A percentile compares a stretch with the other conserved stretches of the same genome.
phyloP scores from a whole-genome alignment of 2,888 invertebrate species.

The Drosophila ezoana region DNA sequence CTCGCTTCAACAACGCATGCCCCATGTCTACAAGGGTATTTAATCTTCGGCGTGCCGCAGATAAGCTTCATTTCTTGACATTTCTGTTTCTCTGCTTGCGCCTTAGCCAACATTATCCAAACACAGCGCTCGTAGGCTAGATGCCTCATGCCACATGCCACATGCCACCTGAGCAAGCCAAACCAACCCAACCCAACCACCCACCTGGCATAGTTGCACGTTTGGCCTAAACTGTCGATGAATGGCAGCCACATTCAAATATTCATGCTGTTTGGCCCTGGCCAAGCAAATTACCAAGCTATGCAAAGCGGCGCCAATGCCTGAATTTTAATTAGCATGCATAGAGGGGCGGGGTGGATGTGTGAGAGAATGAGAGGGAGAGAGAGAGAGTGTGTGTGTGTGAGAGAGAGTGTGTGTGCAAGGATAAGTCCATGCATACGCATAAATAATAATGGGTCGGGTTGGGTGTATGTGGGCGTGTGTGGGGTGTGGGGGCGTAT shows the following conservation, averaged over 20 bases:
- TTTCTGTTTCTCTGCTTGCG: slow-evolving; percentile 5
- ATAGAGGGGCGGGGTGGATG: slow-evolving; percentile 17
- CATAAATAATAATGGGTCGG: slow-evolving; percentile 72
- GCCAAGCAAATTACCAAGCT: slow-evolving; percentile 70
- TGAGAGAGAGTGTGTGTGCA: slow-evolving; percentile 10
- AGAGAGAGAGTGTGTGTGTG: no score
- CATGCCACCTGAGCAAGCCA: not conserved
- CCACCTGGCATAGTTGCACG: slow-evolving; percentile 38
- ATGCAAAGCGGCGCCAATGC: slow-evolving; percentile 77
- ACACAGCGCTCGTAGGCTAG: slow-evolving; percentile 1
- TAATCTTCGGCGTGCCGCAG: no score
- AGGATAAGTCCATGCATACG: slow-evolving; percentile 62
- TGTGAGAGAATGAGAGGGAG: no score
- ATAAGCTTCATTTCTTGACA: slow-evolving; percentile 2
- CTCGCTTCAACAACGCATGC: no score
- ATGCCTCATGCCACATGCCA: slow-evolving; percentile 1
- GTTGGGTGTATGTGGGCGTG: slow-evolving; percentile 1
- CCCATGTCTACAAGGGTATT: no score
- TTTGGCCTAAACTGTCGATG: slow-evolving; percentile 42
- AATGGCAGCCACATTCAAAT: slow-evolving; percentile 64
- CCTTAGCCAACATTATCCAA: slow-evolving; percentile 30
- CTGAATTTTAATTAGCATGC: slow-evolving; percentile 77
- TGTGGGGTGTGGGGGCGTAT: slow-evolving; percentile 4
- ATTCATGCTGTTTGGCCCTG: slow-evolving; percentile 70
- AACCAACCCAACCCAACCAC: slow-evolving; percentile 1